Evolutionary conservation across 2,113 vertebrate genomes (phyloP).

Genomic region (Garra rufa): DNA sequence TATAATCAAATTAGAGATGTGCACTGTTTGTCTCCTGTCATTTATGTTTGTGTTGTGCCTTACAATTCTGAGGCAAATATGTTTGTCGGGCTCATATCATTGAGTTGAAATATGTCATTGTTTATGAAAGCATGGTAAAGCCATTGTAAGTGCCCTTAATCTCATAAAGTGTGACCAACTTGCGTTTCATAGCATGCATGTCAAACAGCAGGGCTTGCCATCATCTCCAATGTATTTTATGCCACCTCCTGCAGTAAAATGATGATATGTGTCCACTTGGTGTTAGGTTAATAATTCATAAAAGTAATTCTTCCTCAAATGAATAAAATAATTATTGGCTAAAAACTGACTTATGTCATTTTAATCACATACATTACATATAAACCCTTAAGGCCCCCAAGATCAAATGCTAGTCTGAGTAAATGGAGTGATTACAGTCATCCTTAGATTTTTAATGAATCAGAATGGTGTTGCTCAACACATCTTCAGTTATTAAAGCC

Average conservation of each 20-base stretch:
- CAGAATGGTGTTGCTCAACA: neutral
- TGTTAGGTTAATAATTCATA: neutral
- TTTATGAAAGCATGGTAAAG: neutral
- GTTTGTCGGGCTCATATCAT: neutral
- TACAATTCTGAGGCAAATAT: neutral
- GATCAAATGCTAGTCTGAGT: neutral
- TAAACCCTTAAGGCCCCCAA: conserved; percentile 1
- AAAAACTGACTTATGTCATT: neutral
- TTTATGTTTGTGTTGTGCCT: too few species aligned
- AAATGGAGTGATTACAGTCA: conserved; percentile 9
- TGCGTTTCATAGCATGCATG: too few species aligned
- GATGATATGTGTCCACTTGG: neutral
- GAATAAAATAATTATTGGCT: neutral
- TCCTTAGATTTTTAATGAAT: neutral
- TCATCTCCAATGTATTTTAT: too few species aligned
- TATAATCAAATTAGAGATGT: neutral
- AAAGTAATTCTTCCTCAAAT: neutral
- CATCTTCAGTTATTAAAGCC: neutral
- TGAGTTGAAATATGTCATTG: neutral
- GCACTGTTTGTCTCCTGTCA: neutral
- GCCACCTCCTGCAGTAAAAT: too few species aligned
- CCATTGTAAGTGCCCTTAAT: neutral
- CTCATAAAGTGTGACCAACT: too few species aligned
- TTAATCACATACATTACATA: neutral
- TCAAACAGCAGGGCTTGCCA: too few species aligned